A percentile compares a stretch with the other conserved stretches of the same genome.
These are phyloP conservation scores for Polypedilum vanderplanki DNA, from an alignment of 1,140 invertebrate species.

Conservation along the genomic window DNA sequence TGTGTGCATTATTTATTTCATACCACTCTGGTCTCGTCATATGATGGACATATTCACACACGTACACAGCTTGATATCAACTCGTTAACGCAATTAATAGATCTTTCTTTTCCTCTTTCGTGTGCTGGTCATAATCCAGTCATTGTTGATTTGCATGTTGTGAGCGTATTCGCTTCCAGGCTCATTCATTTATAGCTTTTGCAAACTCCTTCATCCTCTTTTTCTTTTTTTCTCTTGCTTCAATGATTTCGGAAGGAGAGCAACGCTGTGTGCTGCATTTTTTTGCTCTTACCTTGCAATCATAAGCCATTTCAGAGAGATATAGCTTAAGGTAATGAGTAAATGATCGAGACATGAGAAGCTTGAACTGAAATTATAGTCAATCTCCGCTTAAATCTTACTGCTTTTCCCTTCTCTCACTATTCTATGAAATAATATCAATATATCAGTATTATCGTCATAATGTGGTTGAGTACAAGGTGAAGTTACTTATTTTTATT, in stretches of 20 bases:
- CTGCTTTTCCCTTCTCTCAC: background rate
- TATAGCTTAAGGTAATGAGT: constrained; percentile 24
- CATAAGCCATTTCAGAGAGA: constrained; percentile 23
- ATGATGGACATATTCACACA: constrained; percentile 17
- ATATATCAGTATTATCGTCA: no score
- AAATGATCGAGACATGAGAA: constrained; percentile 20
- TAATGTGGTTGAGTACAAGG: no score
- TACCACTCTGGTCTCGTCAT: background rate
- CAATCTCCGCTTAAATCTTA: background rate
- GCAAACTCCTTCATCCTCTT: no score
- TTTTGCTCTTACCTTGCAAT: background rate
- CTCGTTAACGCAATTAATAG: constrained; percentile 18
- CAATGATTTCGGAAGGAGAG: no score
- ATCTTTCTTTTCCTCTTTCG: background rate
- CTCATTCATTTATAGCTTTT: background rate
- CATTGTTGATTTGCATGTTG: background rate
- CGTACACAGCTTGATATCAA: background rate
- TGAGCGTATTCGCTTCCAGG: background rate
- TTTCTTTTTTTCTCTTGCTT: no score
- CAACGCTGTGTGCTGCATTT: no score
- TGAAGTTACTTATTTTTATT: no score
- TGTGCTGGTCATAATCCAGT: background rate
- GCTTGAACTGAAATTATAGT: constrained; percentile 4
- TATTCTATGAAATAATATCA: no score
- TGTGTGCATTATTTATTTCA: background rate